A percentile compares a stretch with the other conserved stretches of the same genome.
These are phyloP conservation scores for Anoplophora glabripennis DNA, from an alignment of 1,140 invertebrate genomes.

Conservation along the genomic window DNA sequence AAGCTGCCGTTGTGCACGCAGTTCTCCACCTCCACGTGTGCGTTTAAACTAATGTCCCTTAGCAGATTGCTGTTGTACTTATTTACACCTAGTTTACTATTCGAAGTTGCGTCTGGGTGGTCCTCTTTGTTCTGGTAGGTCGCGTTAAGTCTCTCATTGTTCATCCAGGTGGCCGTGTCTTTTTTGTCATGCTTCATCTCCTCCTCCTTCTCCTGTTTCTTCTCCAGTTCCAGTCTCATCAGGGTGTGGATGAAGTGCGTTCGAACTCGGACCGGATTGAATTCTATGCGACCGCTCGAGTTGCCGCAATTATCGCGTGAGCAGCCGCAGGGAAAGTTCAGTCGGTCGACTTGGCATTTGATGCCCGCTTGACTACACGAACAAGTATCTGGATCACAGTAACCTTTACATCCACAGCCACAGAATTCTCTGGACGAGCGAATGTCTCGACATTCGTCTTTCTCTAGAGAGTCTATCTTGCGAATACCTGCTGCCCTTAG, in stretches of 20 bases:
- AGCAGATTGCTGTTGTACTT: constrained; percentile 49
- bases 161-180: constrained; percentile 43
- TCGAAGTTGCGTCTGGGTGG: constrained; percentile 3
- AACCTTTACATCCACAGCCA: constrained; percentile 91
- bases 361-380: constrained; percentile 92
- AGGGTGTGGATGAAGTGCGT: constrained; percentile 98
- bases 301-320: constrained; percentile 92
- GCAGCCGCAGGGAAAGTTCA: constrained; percentile 96
- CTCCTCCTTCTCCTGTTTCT: constrained; percentile 59
- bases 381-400: constrained; percentile 94
- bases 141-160: constrained; percentile 39
- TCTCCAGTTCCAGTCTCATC: constrained; percentile 90
- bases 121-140: constrained; percentile 27
- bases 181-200: constrained; percentile 47
- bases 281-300: constrained; percentile 88
- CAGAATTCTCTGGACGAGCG: constrained; percentile 89
- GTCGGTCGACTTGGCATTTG: constrained; percentile 84
- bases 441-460: constrained; percentile 92
- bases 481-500: constrained; percentile 85
- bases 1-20: constrained; percentile 64
- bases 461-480: constrained; percentile 91
- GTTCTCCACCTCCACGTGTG: constrained; percentile 58
- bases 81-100: constrained; percentile 22
- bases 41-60: constrained; percentile 55
- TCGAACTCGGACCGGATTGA: constrained; percentile 90